Evolutionary conservation across 2,113 vertebrate genomes (phyloP), one percentile per base, ranked within the genome.

Genomic region (Calidris pygmaea): DNA sequence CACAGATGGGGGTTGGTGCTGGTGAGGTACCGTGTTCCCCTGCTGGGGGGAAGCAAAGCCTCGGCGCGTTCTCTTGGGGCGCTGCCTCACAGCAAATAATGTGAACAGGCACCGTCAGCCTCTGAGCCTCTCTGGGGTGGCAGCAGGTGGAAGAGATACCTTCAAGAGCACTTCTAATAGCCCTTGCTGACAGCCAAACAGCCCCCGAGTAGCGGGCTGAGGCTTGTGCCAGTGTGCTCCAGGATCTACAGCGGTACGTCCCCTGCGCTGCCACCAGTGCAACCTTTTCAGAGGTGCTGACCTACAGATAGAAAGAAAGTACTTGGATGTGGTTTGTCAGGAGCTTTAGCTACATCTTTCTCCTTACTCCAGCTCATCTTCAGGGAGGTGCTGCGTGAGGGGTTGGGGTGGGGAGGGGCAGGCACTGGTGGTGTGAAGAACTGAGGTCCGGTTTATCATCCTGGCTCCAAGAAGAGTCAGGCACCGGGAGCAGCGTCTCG

Each of bases 21-120:
- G 77, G 48, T 39, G 41, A 32, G 87, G 22, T 12, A 9, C 41
- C 2, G 3, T 35, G 12, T 39, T 4, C 30, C 3, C 0, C 71
- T 43, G 11, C 22, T 13, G 26, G 27, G 22, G 22, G 26, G 37
- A 18, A n/a, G 20, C 37, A 65, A 41, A 45, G 75, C 26, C 56
- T 81, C 2, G 0, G 1, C 0, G 1, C 4, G 0, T 58, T 59
- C 48, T 24, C 39, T 29, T 56, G 41, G 34, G 14, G 55, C 32
- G 34, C 60, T 79, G 75, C 34, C 50, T 53, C 22, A 19, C 10
- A 23, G 73, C 66, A 47, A 23, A 29, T 41, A 8, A 19, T 8
- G 7, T 2, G 19, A 37, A 35, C 22, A 12, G 41, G 39, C 23
- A 7, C 29, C 20, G 16, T n/a, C 75, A 14, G 43, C 80, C 34